phyloP scores from a whole-genome alignment of 2,113 vertebrate genomes.

The Petaurus breviceps region DNA sequence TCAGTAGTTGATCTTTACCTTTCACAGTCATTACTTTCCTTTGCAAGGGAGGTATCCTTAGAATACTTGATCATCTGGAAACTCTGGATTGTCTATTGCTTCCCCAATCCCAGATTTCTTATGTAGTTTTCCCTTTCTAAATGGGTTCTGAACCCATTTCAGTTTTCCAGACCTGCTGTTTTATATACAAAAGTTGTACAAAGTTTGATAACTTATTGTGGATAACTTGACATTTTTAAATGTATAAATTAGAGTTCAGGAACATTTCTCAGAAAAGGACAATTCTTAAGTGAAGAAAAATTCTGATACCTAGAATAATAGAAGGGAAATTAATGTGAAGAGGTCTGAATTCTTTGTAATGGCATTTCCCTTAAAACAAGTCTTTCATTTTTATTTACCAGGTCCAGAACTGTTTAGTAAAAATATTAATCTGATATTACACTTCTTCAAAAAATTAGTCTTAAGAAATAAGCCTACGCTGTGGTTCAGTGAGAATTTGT shows the following conservation, averaged over 20 bases:
- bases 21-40: background rate
- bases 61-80: slow-evolving; percentile 21
- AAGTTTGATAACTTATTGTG: slow-evolving; percentile 20
- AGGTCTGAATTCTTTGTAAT: slow-evolving; percentile 6
- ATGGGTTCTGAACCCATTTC: slow-evolving; percentile 16
- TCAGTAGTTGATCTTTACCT: background rate
- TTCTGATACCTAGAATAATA: background rate
- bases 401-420: background rate
- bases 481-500: slow-evolving; percentile 30
- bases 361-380: slow-evolving; percentile 19
- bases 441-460: background rate
- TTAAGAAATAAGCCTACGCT: slow-evolving; percentile 13
- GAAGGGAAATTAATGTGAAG: slow-evolving; percentile 16
- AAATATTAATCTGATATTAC: slow-evolving; percentile 5
- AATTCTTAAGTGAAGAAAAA: slow-evolving; percentile 28
- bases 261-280: background rate
- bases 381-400: slow-evolving; percentile 9
- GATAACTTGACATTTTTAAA: slow-evolving; percentile 33
- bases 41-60: background rate
- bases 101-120: background rate
- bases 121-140: slow-evolving; percentile 26
- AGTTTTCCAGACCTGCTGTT: background rate
- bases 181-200: slow-evolving; percentile 41
- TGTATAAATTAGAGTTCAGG: slow-evolving; percentile 18
- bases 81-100: slow-evolving; percentile 7